Evolutionary conservation across 2,797 vertebrate genomes (phyloP).

Genomic region (Hirundo rustica): DNA sequence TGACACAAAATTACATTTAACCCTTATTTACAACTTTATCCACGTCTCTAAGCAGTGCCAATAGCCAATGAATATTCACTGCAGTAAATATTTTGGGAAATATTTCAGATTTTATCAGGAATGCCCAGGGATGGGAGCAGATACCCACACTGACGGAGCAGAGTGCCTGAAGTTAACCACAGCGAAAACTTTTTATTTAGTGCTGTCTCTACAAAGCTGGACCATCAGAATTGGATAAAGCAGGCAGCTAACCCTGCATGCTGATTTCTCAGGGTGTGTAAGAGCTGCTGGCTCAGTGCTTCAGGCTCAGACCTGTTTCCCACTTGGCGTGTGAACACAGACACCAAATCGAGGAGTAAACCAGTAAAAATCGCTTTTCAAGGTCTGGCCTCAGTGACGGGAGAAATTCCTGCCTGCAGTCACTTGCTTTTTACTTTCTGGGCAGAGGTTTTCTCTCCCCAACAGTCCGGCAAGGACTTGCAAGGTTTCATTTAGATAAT

Average conservation of each 20-base stretch:
- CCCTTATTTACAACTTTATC: not conserved
- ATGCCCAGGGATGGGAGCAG: not conserved
- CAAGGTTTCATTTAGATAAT: not conserved
- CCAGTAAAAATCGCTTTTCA: not conserved
- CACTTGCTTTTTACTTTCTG: not conserved
- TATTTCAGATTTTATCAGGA: not conserved
- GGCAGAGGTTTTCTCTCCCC: not conserved
- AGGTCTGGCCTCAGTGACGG: not conserved
- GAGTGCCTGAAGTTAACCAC: not conserved
- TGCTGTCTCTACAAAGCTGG: not conserved
- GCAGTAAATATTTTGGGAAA: not conserved
- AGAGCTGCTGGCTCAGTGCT: not conserved
- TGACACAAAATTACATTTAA: not conserved
- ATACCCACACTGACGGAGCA: fast-evolving
- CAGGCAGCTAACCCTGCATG: not conserved
- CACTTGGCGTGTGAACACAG: not conserved
- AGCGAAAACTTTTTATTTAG: not conserved
- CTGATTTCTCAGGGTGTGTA: not conserved
- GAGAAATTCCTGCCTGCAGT: not conserved
- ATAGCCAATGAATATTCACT: not conserved
- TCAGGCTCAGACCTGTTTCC: not conserved
- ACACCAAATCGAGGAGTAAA: not conserved
- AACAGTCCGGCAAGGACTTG: not conserved
- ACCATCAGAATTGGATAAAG: not conserved
- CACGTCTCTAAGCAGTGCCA: not conserved